Base-by-base conservation (phyloP, 2,888 invertebrate species). In the Caradrina kadenii region DNA sequence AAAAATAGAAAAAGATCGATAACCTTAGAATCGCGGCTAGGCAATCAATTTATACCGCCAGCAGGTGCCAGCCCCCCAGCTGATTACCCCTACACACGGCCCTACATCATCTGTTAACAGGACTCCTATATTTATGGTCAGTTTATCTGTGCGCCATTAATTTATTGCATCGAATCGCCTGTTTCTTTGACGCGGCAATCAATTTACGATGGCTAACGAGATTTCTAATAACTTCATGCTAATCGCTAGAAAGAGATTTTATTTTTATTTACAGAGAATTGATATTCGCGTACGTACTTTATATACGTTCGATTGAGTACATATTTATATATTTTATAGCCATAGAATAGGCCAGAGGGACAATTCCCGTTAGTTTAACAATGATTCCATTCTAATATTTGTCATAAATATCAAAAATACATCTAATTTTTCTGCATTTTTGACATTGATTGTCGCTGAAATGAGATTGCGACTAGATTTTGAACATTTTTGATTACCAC, bases 81-180 rank as follows among this genome's bases (percentile, higher is more conserved):
- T 76, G 76, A 81, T 84, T 79, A 76, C 67, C 63, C 35, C 39
- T 65, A 76, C 77, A 68, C 64, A 62, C 56, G 78, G 52, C 54
- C 58, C 69, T 75, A 64, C 70, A 80, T 77, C 77, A 84, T 75
- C 35, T 42, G 63, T 69, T 69, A 82, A 82, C 70, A 72, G 63
- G 73, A 63, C 55, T 50, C 60, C 22, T 26, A 69, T 70, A 66
- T 82, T 73, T 81, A 83, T 70, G 19, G 52, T 53, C 65, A 65
- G 65, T 35, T 49, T 50, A 76, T 76, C 65, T 63, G 42, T 48
- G 61, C 0, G 6, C 42, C 68, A 62, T 69, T 68, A 81, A 83
- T 75, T 81, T 70, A 83, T 73, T 50, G 61, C 63, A 54, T 26
- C 70, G 49, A 53, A 70, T 56, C 45, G 70, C 31, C 63, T 45